Percentiles rank a stretch among this genome's conserved stretches.
These are phyloP conservation scores for Crossaster papposus DNA, from an alignment of 53 echinoderm and acorn worm genomes.

Conservation along the genomic window DNA sequence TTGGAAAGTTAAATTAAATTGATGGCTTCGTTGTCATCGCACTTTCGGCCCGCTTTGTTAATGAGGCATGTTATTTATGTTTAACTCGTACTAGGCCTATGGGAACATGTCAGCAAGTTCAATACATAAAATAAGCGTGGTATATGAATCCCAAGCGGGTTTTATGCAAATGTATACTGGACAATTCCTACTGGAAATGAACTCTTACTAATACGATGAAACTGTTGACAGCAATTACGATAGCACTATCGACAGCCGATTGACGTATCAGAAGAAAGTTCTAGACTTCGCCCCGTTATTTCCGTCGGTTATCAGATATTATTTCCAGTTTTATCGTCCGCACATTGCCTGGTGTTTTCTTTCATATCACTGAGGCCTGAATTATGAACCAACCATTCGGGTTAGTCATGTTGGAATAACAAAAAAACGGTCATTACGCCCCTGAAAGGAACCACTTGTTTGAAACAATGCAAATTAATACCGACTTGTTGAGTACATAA, in stretches of 20 bases:
- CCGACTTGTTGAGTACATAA: neutral
- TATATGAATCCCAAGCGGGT: neutral
- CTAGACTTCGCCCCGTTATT: neutral
- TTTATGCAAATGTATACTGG: neutral
- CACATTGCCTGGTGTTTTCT: neutral
- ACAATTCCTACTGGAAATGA: neutral
- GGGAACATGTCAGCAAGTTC: neutral
- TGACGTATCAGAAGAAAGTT: neutral
- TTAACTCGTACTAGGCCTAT: too few relatives aligned
- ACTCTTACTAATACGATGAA: neutral
- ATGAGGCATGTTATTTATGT: neutral
- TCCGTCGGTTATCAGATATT: neutral
- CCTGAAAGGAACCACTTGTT: neutral
- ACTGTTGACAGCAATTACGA: neutral
- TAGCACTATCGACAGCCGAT: neutral
- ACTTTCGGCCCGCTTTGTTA: conserved; percentile 3
- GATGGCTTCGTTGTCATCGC: conserved; percentile 6
- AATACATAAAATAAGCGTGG: neutral
- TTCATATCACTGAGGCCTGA: neutral
- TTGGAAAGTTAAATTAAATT: conserved; percentile 1
- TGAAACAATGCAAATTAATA: neutral
- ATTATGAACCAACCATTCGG: too few relatives aligned
- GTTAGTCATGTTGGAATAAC: too few relatives aligned
- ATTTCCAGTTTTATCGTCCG: neutral
- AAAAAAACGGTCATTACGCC: too few relatives aligned